Evolutionary conservation across 2,888 invertebrate species (phyloP), one percentile per base, ranked within the genome.

Genomic region (Drosophila nr. perissopoda): DNA sequence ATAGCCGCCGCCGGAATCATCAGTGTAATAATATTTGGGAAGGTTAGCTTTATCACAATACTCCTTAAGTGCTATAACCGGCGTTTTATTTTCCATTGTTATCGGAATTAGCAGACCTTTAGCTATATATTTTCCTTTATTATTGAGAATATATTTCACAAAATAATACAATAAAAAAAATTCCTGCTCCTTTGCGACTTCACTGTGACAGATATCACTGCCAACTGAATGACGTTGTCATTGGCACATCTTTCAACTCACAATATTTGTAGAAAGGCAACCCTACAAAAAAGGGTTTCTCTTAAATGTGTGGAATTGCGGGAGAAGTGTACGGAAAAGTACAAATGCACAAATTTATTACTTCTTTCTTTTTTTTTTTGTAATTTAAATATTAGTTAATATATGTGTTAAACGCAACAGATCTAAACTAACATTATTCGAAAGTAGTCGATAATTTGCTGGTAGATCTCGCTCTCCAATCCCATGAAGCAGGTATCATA

Each of bases 31-130:
- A 27, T 93, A 93, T 0, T 64, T 68, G 0, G 92, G 92, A 1
- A 70, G 67, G 0, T 58, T 42, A 3, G 89, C 76, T 62, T 91
- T 90, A 0, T 91, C 91, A 49, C 92, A 92, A 65, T 87, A 91
- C 64, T 93, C 93, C 49, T 93, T 92, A 3, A 93, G 72, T 0
- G 87, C 87, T 0, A 92, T 92, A 1, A 93, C 90, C 0, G 92
- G 83, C 0, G 92, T 91, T 49, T 93, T 93, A 2, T 88, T 87
- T 10, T 88, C 82, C 90, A 91, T 91, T 7, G 7, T 4, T 7
- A 13, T 13, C 13, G 21, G 3, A n/a, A 21, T 21, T 3, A 21
- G 2, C 11, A 11, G 5, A 5, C 2, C 6, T 11, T 11, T 40
- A 40, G 11, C n/a, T 42, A 13, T 21, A 21, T 42, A 5, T 21